Conservation (phyloP, 1,140 invertebrate species). For the Metopolophium dirhodum region DNA sequence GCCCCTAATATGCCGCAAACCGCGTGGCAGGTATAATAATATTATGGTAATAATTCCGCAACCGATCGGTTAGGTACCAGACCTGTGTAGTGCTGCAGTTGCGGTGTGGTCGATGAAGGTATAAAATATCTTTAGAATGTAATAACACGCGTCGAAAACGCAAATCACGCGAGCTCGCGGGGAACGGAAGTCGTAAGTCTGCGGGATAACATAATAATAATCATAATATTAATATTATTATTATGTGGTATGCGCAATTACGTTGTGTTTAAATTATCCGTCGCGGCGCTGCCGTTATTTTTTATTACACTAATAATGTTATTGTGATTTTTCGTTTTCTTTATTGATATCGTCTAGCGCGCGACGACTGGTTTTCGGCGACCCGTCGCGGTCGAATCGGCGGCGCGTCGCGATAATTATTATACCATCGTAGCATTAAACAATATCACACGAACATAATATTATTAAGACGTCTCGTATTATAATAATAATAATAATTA, state of each 20-base stretch:
- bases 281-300: background rate
- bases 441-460: background rate
- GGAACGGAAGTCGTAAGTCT: constrained; percentile 12
- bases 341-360: background rate
- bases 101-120: background rate
- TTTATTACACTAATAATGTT: background rate
- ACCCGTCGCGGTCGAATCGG: background rate
- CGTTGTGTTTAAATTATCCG: background rate
- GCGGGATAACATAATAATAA: background rate
- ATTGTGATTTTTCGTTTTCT: background rate
- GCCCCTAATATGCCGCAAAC: background rate
- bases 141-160: constrained; percentile 16
- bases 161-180: background rate
- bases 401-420: background rate
- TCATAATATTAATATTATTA: background rate
- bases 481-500: background rate
- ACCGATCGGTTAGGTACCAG: background rate
- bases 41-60: background rate
- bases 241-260: background rate
- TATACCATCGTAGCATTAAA: background rate
- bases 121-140: background rate
- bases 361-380: background rate
- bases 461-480: too few species aligned
- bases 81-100: too few species aligned
- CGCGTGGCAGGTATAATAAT: background rate